Percentiles rank a stretch among this genome's conserved stretches.
phyloP scores from a whole-genome alignment of 2,113 vertebrate genomes.

The Haemorhous mexicanus region DNA sequence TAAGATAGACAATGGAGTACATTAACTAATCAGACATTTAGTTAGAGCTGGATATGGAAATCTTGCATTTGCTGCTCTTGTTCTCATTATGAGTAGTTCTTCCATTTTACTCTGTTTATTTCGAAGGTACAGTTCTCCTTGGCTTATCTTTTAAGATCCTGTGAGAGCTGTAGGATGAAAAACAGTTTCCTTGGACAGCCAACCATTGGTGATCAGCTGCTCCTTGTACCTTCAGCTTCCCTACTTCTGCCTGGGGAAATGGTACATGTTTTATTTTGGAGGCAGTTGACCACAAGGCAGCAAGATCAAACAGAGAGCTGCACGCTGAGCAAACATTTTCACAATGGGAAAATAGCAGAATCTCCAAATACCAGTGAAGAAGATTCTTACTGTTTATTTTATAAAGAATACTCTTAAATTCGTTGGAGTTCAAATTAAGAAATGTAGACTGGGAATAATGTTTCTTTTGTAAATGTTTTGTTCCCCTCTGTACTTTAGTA shows the following conservation, averaged over 20 bases:
- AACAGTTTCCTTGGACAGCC: not conserved
- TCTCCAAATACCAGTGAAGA: not conserved
- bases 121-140: not conserved
- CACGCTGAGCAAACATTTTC: not conserved
- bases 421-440: not conserved
- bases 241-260: not conserved
- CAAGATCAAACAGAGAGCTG: not conserved
- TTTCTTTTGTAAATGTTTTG: conserved; percentile 5
- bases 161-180: not conserved
- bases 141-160: not conserved
- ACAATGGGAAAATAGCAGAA: not conserved
- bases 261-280: not conserved
- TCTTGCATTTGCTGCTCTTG: not conserved
- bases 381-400: not conserved
- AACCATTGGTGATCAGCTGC: not conserved
- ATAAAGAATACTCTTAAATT: not conserved
- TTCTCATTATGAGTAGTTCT: not conserved
- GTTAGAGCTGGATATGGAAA: not conserved
- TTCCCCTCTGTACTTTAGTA: not conserved
- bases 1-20: not conserved
- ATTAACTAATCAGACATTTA: not conserved
- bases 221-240: not conserved
- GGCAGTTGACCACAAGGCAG: not conserved
- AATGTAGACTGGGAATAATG: not conserved
- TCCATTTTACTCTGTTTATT: not conserved